phyloP scores from a whole-genome alignment of 2,888 invertebrate species.

The Calliscelio sp. region DNA sequence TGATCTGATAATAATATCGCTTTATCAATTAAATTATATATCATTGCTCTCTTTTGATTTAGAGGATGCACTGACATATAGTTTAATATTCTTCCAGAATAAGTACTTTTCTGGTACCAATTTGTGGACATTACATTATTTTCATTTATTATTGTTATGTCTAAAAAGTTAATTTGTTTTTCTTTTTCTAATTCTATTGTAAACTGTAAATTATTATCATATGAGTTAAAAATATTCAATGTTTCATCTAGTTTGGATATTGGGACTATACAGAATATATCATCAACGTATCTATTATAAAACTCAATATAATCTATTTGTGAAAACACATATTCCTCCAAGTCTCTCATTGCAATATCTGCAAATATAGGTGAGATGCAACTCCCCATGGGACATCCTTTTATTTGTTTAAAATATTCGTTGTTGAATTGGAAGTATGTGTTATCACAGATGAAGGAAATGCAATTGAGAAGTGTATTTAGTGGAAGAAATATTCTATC shows the following conservation, averaged over 20 bases:
- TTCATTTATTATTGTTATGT: slow-evolving; percentile 1
- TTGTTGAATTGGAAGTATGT: slow-evolving; percentile 28
- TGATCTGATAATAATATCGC: neutral
- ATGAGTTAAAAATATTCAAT: slow-evolving; percentile 10
- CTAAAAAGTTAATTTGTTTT: slow-evolving; percentile 22
- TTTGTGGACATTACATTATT: slow-evolving; percentile 4
- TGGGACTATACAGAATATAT: slow-evolving; percentile 18
- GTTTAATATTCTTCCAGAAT: slow-evolving; percentile 20
- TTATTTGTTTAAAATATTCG: slow-evolving; percentile 15
- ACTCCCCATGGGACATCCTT: slow-evolving; percentile 31
- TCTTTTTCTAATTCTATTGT: slow-evolving; percentile 25
- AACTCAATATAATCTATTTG: slow-evolving; percentile 2
- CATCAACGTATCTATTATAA: slow-evolving; percentile 17
- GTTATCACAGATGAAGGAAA: slow-evolving; percentile 8
- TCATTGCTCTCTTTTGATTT: slow-evolving; percentile 16
- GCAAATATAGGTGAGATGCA: slow-evolving; percentile 8
- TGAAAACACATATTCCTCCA: slow-evolving; percentile 14
- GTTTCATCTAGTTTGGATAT: neutral
- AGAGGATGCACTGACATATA: slow-evolving; percentile 3
- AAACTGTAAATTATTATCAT: slow-evolving; percentile 16
- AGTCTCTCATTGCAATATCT: slow-evolving; percentile 13
- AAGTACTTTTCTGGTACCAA: slow-evolving; percentile 27
- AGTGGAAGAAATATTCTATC: neutral
- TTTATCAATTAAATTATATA: slow-evolving; percentile 2
- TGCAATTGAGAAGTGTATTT: neutral